Percentiles rank a stretch among this genome's conserved stretches.
Evolutionary conservation across 2,113 vertebrate species (phyloP).

Genomic region (Conger conger): DNA sequence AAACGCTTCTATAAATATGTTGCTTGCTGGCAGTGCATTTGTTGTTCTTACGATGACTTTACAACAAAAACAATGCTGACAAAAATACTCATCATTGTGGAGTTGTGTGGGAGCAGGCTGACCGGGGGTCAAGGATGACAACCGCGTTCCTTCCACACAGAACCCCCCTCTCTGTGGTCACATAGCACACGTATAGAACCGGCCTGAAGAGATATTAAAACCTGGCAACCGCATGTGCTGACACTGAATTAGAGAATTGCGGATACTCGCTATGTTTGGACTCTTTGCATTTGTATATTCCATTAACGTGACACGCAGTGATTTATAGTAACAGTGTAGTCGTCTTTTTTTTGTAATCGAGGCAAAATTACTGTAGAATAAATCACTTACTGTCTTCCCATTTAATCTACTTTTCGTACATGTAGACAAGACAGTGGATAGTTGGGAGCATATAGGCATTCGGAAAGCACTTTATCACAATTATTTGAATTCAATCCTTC

Average conservation of each 20-base stretch:
- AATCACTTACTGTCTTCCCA: not conserved
- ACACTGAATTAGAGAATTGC: not conserved
- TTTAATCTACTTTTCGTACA: not conserved
- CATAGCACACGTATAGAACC: not conserved
- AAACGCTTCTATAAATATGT: conserved; percentile 5
- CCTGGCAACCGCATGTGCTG: not conserved
- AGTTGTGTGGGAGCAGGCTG: not conserved
- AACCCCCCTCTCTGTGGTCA: not conserved
- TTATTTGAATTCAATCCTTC: not conserved
- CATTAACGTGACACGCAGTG: not conserved
- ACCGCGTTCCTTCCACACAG: not conserved
- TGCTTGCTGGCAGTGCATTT: not conserved
- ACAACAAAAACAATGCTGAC: conserved; percentile 8
- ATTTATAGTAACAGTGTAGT: not conserved
- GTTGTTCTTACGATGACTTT: conserved; percentile 6
- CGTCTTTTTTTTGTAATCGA: not conserved
- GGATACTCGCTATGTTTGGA: not conserved
- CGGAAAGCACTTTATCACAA: not conserved
- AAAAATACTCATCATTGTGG: conserved; percentile 17
- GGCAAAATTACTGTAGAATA: not conserved
- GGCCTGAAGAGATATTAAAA: not conserved
- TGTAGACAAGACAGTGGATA: too few species aligned
- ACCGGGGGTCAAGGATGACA: not conserved
- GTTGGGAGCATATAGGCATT: not conserved
- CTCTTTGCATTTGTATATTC: not conserved